Evolutionary conservation across 1,140 invertebrate genomes (phyloP).

Genomic region (Anastrepha obliqua): DNA sequence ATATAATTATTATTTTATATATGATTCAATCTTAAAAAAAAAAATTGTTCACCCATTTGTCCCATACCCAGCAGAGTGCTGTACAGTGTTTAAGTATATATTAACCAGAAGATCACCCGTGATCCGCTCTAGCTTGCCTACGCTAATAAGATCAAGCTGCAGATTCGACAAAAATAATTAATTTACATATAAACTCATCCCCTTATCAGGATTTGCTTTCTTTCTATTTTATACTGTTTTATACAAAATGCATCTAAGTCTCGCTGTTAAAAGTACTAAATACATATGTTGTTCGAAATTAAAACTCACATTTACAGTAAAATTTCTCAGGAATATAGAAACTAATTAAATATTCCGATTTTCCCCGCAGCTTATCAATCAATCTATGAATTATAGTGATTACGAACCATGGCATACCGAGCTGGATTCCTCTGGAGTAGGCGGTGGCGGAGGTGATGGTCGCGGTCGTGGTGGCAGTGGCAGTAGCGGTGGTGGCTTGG

Average conservation of each 20-base stretch:
- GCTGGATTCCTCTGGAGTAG: conserved; percentile 67
- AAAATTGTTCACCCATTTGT: too few species aligned
- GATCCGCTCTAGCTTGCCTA: not conserved
- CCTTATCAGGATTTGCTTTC: not conserved
- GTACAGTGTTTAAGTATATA: not conserved
- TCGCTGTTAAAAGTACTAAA: conserved; percentile 9
- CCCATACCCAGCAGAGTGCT: too few species aligned
- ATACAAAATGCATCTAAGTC: not conserved
- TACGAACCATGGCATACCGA: conserved; percentile 72
- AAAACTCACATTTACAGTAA: not conserved
- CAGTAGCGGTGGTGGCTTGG: conserved; percentile 63
- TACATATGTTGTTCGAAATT: not conserved
- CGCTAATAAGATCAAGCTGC: not conserved
- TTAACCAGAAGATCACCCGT: not conserved
- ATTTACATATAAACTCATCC: not conserved
- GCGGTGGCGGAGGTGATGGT: conserved; percentile 7
- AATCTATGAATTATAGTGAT: conserved; percentile 68
- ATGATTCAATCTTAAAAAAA: too few species aligned
- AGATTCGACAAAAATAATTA: not conserved
- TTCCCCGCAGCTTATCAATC: conserved; percentile 66
- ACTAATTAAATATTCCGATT: not conserved
- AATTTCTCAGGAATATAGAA: too few species aligned
- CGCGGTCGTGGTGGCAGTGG: not conserved
- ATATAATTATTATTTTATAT: too few species aligned
- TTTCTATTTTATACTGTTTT: not conserved